phyloP scores from a whole-genome alignment of 2,113 vertebrate genomes.

The Scomber japonicus region DNA sequence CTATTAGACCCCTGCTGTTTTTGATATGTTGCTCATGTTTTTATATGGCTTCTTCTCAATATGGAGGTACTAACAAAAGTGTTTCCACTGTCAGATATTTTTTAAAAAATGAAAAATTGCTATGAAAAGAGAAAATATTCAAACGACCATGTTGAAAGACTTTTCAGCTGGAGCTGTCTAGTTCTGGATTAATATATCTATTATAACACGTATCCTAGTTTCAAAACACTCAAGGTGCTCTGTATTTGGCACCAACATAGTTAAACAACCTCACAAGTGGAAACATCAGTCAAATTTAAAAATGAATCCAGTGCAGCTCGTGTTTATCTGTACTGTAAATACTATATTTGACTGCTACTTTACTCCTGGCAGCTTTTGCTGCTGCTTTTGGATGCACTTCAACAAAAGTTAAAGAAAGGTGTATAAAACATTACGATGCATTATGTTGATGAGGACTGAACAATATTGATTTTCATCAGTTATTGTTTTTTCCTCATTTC shows the following conservation, averaged over 20 bases:
- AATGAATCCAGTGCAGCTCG: background rate
- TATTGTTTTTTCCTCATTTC: background rate
- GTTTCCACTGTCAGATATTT: background rate
- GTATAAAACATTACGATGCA: background rate
- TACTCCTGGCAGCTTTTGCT: background rate
- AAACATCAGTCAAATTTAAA: background rate
- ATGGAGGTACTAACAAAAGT: background rate
- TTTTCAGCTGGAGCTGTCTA: slow-evolving; percentile 9
- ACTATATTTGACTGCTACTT: slow-evolving; percentile 4
- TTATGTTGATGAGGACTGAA: too few species aligned
- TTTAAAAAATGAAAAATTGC: background rate
- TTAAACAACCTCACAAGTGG: slow-evolving; percentile 1
- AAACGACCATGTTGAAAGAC: slow-evolving; percentile 5
- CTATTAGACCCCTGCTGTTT: background rate
- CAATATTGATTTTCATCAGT: background rate
- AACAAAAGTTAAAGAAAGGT: background rate
- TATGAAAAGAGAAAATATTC: background rate
- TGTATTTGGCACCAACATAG: slow-evolving; percentile 15
- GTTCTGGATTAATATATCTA: slow-evolving; percentile 2
- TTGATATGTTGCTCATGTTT: background rate
- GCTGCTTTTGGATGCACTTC: background rate
- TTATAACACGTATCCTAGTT: background rate
- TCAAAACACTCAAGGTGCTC: background rate
- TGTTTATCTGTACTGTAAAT: background rate
- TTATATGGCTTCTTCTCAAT: slow-evolving; percentile 1